These are phyloP conservation scores for Oncorhynchus keta DNA, from an alignment of 2,113 vertebrate species.

Conservation along the genomic window DNA sequence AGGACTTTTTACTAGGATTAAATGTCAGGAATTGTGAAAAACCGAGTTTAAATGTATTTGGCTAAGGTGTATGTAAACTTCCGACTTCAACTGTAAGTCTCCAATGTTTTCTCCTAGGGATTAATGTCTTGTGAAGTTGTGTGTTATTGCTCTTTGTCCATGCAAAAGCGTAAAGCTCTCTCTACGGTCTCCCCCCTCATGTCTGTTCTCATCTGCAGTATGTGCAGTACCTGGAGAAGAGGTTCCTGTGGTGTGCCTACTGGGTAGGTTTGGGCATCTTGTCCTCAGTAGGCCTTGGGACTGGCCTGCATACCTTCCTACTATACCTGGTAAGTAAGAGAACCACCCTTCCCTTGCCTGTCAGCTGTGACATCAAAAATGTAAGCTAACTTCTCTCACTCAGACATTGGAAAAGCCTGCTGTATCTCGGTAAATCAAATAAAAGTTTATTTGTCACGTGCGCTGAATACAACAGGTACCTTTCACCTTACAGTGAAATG, in stretches of 20 bases:
- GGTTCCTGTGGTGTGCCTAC: conserved; percentile 94
- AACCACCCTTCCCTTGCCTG: not conserved
- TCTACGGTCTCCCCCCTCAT: not conserved
- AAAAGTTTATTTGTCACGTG: too few relatives aligned
- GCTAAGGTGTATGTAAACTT: too few relatives aligned
- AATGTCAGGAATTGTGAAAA: too few relatives aligned
- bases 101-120: too few relatives aligned
- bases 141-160: not conserved
- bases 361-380: not conserved
- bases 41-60: too few relatives aligned
- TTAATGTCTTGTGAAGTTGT: too few relatives aligned
- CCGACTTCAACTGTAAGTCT: too few relatives aligned
- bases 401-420: too few relatives aligned
- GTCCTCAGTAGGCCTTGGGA: conserved; percentile 96
- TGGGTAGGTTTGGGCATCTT: conserved; percentile 97
- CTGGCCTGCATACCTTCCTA: conserved; percentile 95
- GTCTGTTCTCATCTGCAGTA: conserved; percentile 72
- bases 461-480: too few relatives aligned
- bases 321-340: conserved; percentile 86
- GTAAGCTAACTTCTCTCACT: not conserved
- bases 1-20: too few relatives aligned
- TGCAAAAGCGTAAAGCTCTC: not conserved
- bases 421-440: too few relatives aligned
- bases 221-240: conserved; percentile 88
- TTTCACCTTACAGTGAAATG: too few relatives aligned